Conservation (phyloP, 2,888 invertebrate species). For the Cheilosia vernalis region DNA sequence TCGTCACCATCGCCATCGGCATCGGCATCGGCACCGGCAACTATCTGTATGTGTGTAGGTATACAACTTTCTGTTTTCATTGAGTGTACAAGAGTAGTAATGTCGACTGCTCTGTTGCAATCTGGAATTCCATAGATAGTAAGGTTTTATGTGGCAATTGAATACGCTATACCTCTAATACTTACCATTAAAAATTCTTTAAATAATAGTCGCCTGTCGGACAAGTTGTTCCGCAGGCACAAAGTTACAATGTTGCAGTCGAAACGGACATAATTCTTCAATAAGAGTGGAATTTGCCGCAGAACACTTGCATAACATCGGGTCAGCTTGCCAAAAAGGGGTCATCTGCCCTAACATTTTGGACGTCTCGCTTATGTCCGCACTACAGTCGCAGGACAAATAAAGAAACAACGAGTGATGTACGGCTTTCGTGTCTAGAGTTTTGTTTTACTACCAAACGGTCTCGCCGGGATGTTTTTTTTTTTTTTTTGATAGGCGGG, state of each 20-base stretch:
- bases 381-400: too few relatives aligned
- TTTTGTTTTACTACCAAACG: too few relatives aligned
- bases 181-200: not conserved
- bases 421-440: too few relatives aligned
- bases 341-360: constrained; percentile 24
- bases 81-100: constrained; percentile 17
- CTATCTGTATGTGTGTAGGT: constrained; percentile 21
- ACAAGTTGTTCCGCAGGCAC: not conserved
- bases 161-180: too few relatives aligned
- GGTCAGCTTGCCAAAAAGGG: constrained; percentile 40
- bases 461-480: too few relatives aligned
- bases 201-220: not conserved
- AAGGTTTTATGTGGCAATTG: too few relatives aligned
- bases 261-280: not conserved
- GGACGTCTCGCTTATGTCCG: not conserved
- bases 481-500: too few relatives aligned
- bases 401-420: too few relatives aligned
- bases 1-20: constrained; percentile 29
- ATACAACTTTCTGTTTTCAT: constrained; percentile 36
- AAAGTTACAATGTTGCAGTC: not conserved
- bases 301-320: constrained; percentile 28
- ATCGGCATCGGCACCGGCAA: constrained; percentile 3
- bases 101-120: not conserved
- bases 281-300: constrained; percentile 16
- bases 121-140: not conserved